These are phyloP conservation scores for Rhyzopertha dominica DNA, from an alignment of 1,140 invertebrate genomes.

Conservation along the genomic window DNA sequence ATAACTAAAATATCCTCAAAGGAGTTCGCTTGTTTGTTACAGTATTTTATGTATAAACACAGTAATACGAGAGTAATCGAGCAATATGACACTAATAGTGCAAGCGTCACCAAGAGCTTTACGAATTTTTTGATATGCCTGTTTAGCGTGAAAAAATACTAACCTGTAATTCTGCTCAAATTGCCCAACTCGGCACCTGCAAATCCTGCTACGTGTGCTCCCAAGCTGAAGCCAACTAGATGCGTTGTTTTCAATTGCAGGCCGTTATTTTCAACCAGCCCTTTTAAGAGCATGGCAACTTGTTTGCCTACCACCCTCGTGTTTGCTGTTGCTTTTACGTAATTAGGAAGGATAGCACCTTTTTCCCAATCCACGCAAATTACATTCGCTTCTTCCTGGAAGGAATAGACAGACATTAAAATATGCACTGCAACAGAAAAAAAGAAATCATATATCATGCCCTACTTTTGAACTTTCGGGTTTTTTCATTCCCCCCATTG, in stretches of 20 bases:
- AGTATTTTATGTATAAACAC: too few species aligned
- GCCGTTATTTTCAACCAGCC: conserved; percentile 54
- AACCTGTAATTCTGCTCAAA: conserved; percentile 80
- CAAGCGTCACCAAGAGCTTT: not conserved
- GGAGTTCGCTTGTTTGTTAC: too few species aligned
- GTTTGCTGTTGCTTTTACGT: conserved; percentile 89
- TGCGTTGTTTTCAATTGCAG: conserved; percentile 68
- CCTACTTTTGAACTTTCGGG: too few species aligned
- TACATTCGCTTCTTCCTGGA: conserved; percentile 80
- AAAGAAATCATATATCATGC: too few species aligned
- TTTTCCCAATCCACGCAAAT: conserved; percentile 94
- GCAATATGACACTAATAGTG: too few species aligned
- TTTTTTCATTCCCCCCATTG: too few species aligned
- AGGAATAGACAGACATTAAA: too few species aligned
- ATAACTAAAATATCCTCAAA: too few species aligned
- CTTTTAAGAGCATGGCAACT: conserved; percentile 67
- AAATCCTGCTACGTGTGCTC: conserved; percentile 91
- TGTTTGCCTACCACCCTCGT: conserved; percentile 88
- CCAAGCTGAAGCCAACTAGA: conserved; percentile 85
- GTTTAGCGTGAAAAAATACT: conserved; percentile 1
- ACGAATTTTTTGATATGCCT: not conserved
- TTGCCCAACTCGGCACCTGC: conserved; percentile 80
- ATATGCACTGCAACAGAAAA: too few species aligned
- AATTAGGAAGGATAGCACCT: conserved; percentile 87
- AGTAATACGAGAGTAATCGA: too few species aligned